Conservation (phyloP, 37 sponge, comb jelly and placozoan species). For the Aplysina aerophoba region DNA sequence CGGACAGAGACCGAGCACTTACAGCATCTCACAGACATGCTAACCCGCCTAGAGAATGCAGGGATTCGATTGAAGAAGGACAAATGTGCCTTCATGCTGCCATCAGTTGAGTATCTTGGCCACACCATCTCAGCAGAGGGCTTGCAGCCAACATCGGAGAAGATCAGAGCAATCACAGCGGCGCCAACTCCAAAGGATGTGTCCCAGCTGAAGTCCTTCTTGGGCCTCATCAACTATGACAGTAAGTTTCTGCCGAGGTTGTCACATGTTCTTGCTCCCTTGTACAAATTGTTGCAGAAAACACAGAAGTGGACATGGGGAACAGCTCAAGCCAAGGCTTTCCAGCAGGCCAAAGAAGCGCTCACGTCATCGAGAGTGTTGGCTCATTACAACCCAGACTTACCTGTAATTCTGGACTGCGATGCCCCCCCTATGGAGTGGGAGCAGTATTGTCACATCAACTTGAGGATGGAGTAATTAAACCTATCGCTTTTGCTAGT, state of each 20-base stretch:
- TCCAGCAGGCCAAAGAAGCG: neutral
- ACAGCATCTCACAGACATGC: neutral
- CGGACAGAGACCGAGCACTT: neutral
- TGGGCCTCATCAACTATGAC: neutral
- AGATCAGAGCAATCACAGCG: neutral
- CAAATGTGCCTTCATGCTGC: neutral
- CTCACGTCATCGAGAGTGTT: neutral
- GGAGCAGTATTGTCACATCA: neutral
- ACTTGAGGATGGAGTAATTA: neutral
- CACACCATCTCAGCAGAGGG: neutral
- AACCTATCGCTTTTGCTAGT: neutral
- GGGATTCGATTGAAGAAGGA: neutral
- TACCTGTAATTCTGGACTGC: neutral
- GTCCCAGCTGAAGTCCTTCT: neutral
- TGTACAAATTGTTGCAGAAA: neutral
- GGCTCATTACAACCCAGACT: neutral
- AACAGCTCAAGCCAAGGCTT: neutral
- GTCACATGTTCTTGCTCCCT: neutral
- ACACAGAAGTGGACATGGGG: neutral
- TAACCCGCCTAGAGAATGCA: neutral
- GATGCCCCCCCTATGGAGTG: neutral
- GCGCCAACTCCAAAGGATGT: neutral
- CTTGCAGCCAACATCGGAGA: neutral
- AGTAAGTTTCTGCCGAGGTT: neutral
- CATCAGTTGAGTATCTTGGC: neutral